Conservation (phyloP, 2,113 vertebrate genomes). For the Anolis carolinensis region DNA sequence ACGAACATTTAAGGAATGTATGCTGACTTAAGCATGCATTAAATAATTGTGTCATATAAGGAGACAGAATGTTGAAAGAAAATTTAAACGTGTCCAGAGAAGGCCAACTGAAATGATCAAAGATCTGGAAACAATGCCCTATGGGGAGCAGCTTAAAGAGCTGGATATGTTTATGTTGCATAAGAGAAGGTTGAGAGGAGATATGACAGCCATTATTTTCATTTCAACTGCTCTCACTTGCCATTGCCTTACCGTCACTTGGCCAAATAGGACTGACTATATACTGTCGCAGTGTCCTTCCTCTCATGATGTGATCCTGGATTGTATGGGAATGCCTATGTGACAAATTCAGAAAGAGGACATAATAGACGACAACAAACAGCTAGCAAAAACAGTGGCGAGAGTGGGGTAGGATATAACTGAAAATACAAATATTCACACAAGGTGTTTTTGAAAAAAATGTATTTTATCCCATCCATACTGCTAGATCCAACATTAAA, state of each 20-base stretch:
- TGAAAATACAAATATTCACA: too few relatives aligned
- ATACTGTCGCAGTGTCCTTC: neutral
- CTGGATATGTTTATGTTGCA: too few relatives aligned
- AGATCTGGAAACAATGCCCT: too few relatives aligned
- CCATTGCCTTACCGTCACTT: neutral
- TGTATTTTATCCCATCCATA: neutral
- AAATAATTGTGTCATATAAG: constrained; percentile 5
- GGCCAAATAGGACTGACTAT: neutral
- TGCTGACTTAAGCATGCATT: neutral
- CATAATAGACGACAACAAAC: neutral
- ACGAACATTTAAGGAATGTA: neutral
- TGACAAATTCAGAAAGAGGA: neutral
- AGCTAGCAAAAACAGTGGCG: too few relatives aligned
- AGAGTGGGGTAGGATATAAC: neutral
- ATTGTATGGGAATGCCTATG: neutral
- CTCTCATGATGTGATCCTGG: too few relatives aligned
- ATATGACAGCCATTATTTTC: neutral
- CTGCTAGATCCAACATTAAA: neutral
- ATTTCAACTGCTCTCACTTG: neutral
- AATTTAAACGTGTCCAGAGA: neutral
- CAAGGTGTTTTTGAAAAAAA: too few relatives aligned
- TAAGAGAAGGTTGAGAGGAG: too few relatives aligned
- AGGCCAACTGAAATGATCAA: too few relatives aligned
- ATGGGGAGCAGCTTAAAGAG: too few relatives aligned
- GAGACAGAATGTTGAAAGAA: neutral